Percentiles rank a stretch among this genome's conserved stretches.
These are phyloP conservation scores for Acronicta psi DNA, from an alignment of 2,888 invertebrate genomes.

Conservation along the genomic window DNA sequence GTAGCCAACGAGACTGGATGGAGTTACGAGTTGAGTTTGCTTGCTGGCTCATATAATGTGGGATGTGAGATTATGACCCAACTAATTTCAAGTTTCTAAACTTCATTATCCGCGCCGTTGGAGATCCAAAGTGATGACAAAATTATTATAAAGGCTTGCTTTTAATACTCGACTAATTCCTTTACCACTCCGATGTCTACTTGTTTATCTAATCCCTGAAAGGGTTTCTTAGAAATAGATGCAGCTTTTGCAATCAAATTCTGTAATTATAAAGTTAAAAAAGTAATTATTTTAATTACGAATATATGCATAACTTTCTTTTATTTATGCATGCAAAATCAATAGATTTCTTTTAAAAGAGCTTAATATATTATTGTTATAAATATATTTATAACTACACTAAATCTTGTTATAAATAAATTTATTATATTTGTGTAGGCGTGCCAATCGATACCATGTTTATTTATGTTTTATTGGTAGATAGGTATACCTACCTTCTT, in stretches of 20 bases:
- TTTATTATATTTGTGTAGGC: background rate
- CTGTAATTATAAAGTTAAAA: background rate
- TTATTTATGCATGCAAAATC: too few relatives aligned
- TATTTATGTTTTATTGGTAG: constrained; percentile 27
- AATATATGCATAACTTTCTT: background rate
- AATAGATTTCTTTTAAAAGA: too few relatives aligned
- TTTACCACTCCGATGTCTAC: background rate
- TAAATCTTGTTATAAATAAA: too few relatives aligned
- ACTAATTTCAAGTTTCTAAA: constrained; percentile 85
- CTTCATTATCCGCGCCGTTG: constrained; percentile 83
- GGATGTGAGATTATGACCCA: constrained; percentile 77
- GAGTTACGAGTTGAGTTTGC: constrained; percentile 58
- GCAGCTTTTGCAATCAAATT: constrained; percentile 3
- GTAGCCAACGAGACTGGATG: constrained; percentile 51
- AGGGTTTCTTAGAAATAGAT: constrained; percentile 5
- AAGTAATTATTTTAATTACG: background rate
- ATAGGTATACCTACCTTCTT: constrained; percentile 11
- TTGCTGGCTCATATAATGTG: constrained; percentile 67
- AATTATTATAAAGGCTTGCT: constrained; percentile 72
- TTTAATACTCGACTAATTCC: constrained; percentile 34
- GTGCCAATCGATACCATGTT: constrained; percentile 12
- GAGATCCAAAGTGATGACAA: constrained; percentile 79
- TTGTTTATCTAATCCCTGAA: constrained; percentile 13
- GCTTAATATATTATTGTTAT: too few relatives aligned
- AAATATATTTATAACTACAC: too few relatives aligned